Percentiles rank a stretch among this genome's conserved stretches.
These are phyloP conservation scores for Dendrocopos noguchii DNA, from an alignment of 2,113 vertebrate species.

Conservation along the genomic window DNA sequence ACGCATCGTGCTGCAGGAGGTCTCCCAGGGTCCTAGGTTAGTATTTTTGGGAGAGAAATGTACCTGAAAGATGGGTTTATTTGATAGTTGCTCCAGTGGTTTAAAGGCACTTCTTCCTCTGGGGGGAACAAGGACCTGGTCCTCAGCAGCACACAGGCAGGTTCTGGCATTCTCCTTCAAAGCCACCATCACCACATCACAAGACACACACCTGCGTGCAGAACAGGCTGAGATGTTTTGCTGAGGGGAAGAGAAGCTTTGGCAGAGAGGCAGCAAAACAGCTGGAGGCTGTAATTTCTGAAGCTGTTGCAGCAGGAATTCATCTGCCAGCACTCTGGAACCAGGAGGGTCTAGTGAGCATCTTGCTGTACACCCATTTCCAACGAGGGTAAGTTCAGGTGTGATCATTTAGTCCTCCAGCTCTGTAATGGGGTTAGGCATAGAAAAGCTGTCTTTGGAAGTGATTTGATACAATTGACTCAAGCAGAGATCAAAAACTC, in stretches of 20 bases:
- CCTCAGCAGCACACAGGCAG: background rate
- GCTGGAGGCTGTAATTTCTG: background rate
- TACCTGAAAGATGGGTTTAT: background rate
- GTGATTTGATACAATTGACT: constrained; percentile 18
- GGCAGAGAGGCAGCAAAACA: background rate
- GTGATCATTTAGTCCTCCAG: background rate
- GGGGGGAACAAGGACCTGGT: background rate
- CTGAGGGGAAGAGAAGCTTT: background rate
- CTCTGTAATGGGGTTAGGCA: background rate
- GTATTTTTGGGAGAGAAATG: background rate
- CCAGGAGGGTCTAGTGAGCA: background rate
- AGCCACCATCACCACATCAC: background rate
- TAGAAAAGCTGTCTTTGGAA: background rate
- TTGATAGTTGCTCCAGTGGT: background rate
- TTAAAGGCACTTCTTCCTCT: background rate
- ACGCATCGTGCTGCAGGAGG: background rate
- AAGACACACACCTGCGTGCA: background rate
- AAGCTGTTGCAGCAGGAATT: background rate
- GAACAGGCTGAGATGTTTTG: background rate
- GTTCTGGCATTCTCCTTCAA: background rate
- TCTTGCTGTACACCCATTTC: background rate
- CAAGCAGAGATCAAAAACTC: constrained; percentile 20
- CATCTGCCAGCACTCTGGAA: background rate
- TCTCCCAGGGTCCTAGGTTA: background rate
- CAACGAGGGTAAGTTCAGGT: background rate